Evolutionary conservation across 2,888 invertebrate species (phyloP), one percentile per base, ranked within the genome.

Genomic region (Drosophila pseudotalamancana): DNA sequence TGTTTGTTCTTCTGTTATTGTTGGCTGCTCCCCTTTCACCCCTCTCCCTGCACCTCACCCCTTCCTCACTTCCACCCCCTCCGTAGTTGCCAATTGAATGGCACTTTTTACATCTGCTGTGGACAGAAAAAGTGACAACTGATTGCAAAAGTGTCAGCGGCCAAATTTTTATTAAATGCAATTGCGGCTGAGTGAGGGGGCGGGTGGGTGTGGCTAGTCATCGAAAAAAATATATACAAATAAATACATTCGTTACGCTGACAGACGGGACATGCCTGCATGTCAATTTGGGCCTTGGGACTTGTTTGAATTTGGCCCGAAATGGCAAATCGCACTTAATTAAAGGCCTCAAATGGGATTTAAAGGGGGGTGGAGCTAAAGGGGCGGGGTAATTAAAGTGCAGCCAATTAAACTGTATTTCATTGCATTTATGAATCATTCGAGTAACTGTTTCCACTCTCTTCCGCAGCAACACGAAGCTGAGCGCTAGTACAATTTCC

Each of bases 401-500:
- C 31, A 16, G 19, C 4, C 51, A 72, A 54, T 70, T 40, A 16
- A 23, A 35, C 8, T 34, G 23, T 25, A 71, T 39, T 57, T 23
- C 50, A 56, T 8, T 45, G 37, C 23, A 27, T 45, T 25, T 40
- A 34, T 27, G 71, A 56, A 63, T 62, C 60, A 21, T 12, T 9
- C 5, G 1, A 6, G 35, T 27, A 12, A 43, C 43, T 12, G 4
- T 29, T 14, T n/a, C 1, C 29, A 11, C 9, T 43, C 46, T 49
- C 35, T 8, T 37, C 90, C 90, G 18, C 88, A 94, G 96, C 65
- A 94, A 95, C 88, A 93, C 94, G 75, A 95, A 94, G 89, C 92
- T 95, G 83, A 96, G 96, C 70, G 94, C 94, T 70, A 94, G 93
- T 88, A 93, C 95, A 46, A 96, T 96, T 87, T 95, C 96, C 59